These are phyloP conservation scores for Ptychochromis oligacanthus DNA, from an alignment of 2,113 vertebrate species.

Conservation along the genomic window DNA sequence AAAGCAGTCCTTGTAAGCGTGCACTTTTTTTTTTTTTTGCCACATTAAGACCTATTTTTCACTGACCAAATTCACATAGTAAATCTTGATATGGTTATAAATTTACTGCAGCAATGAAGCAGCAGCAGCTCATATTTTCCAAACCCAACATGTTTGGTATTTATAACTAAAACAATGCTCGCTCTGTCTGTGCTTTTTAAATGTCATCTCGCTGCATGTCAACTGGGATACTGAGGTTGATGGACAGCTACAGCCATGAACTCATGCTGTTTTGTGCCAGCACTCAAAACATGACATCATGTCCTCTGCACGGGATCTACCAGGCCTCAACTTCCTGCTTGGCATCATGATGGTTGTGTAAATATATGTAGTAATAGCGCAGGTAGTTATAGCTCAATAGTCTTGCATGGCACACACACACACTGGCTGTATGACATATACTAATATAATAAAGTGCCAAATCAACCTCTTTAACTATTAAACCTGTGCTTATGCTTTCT, in stretches of 20 bases:
- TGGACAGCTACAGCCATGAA: slow-evolving; percentile 61
- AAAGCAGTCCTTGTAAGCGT: background rate
- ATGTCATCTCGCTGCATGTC: slow-evolving; percentile 45
- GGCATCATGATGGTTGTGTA: slow-evolving; percentile 53
- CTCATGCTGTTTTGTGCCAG: slow-evolving; percentile 36
- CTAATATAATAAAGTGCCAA: slow-evolving; percentile 63
- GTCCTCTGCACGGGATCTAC: slow-evolving; percentile 47
- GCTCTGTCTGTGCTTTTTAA: slow-evolving; percentile 58
- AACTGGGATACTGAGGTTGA: slow-evolving; percentile 45
- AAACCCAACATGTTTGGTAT: slow-evolving; percentile 40
- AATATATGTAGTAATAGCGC: slow-evolving; percentile 65
- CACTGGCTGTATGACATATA: slow-evolving; percentile 39
- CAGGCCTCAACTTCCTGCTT: slow-evolving; percentile 57
- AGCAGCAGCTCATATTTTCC: slow-evolving; percentile 62
- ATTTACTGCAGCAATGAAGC: slow-evolving; percentile 43
- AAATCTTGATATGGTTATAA: slow-evolving; percentile 44
- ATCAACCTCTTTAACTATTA: slow-evolving; percentile 45
- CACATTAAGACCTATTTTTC: background rate
- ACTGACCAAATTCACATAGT: slow-evolving; percentile 40
- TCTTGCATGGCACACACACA: slow-evolving; percentile 18
- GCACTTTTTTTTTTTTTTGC: background rate
- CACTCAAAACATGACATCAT: slow-evolving; percentile 64
- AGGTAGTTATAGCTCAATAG: slow-evolving; percentile 31
- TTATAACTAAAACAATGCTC: slow-evolving; percentile 59
- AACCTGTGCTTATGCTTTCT: slow-evolving; percentile 33